phyloP scores from a whole-genome alignment of 2,113 vertebrate species.

The Columba janthina region DNA sequence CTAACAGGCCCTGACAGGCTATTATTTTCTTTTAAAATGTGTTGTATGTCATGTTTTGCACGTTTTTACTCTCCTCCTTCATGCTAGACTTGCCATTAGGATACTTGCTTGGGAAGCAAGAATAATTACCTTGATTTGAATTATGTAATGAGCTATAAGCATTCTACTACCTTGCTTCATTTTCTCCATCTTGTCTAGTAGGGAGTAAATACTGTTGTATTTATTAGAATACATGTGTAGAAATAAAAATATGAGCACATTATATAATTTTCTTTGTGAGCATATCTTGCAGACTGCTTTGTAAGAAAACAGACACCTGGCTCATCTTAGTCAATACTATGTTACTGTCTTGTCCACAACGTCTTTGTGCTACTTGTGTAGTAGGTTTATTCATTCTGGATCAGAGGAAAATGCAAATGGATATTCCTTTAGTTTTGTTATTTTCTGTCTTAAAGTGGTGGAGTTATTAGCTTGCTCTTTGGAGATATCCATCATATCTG shows the following conservation, averaged over 20 bases:
- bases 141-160: background rate
- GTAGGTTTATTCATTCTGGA: background rate
- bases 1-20: accelerated
- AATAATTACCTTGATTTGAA: background rate
- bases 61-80: background rate
- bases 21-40: background rate
- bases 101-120: background rate
- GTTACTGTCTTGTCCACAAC: background rate
- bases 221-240: background rate
- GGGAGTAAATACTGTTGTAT: background rate
- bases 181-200: background rate
- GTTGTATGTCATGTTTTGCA: background rate
- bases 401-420: background rate
- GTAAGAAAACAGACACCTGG: background rate
- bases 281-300: background rate
- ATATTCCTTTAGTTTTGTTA: background rate
- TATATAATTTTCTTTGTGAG: accelerated
- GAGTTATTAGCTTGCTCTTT: background rate
- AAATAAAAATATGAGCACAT: background rate
- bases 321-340: background rate
- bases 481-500: background rate
- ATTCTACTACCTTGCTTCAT: background rate
- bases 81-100: background rate
- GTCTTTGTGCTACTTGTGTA: background rate
- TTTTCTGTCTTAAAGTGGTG: background rate